phyloP scores from a whole-genome alignment of 2,797 vertebrate species.

The Sebastes taczanowskii region DNA sequence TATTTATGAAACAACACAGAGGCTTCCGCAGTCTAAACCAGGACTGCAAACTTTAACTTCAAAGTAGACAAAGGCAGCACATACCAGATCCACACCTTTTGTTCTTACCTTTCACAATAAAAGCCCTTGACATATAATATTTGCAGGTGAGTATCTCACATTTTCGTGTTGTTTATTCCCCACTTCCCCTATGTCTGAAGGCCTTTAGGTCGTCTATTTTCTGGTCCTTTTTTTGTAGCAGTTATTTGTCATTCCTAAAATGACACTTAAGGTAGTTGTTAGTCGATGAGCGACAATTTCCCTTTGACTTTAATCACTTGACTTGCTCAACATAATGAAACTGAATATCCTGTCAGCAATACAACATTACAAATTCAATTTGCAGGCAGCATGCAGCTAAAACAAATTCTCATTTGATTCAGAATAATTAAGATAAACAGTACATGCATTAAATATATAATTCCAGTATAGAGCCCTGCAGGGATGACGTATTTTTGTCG shows the following conservation, averaged over 20 bases:
- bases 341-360: neutral
- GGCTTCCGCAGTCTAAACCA: no score
- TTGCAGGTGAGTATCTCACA: fast-evolving
- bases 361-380: neutral
- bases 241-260: neutral
- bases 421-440: neutral
- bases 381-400: neutral
- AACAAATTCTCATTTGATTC: neutral
- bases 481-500: no score
- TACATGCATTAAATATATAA: neutral
- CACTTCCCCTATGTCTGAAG: fast-evolving
- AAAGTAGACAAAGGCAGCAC: fast-evolving
- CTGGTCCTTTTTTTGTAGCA: neutral
- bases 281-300: neutral
- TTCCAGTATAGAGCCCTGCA: neutral
- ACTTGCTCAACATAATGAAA: neutral
- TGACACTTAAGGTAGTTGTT: neutral
- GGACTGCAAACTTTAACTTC: no score
- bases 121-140: no score
- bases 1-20: no score
- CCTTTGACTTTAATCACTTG: neutral
- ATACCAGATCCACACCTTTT: no score
- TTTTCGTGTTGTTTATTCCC: no score
- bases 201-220: no score
- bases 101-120: no score